Conservation (phyloP, 2,888 invertebrate genomes). For the Drosophila maculinotata region DNA sequence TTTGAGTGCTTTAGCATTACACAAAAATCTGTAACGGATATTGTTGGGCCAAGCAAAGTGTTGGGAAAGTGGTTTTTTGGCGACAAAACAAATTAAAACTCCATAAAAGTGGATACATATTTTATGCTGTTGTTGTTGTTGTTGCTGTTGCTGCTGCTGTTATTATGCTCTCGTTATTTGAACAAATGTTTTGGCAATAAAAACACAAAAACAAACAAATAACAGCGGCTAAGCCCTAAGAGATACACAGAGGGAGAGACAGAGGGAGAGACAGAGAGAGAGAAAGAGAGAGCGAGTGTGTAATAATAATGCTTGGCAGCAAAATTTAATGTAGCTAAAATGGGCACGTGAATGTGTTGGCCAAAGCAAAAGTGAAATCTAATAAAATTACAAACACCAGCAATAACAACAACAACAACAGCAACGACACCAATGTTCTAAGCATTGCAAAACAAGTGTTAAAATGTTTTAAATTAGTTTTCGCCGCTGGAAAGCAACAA, state of each 20-base stretch:
- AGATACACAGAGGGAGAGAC: slow-evolving; percentile 4
- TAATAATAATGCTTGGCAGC: slow-evolving; percentile 60
- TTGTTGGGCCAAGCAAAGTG: slow-evolving; percentile 49
- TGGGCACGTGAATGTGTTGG: slow-evolving; percentile 28
- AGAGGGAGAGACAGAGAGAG: slow-evolving; percentile 1
- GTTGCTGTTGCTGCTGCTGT: slow-evolving; percentile 23
- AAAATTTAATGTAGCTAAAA: slow-evolving; percentile 63
- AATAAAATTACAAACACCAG: slow-evolving; percentile 67
- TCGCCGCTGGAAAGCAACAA: slow-evolving; percentile 44
- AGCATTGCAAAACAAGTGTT: slow-evolving; percentile 70
- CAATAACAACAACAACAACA: slow-evolving; percentile 37
- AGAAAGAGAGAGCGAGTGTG: no score
- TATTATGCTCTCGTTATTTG: slow-evolving; percentile 60
- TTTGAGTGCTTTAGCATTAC: slow-evolving; percentile 63
- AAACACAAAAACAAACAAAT: slow-evolving; percentile 48
- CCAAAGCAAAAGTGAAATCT: slow-evolving; percentile 57
- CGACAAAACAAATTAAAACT: slow-evolving; percentile 80
- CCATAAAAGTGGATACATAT: slow-evolving; percentile 77
- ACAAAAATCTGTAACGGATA: slow-evolving; percentile 63
- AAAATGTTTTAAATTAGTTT: slow-evolving; percentile 81
- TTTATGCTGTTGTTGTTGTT: slow-evolving; percentile 56
- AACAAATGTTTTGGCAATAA: slow-evolving; percentile 75
- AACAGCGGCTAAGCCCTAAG: slow-evolving; percentile 14
- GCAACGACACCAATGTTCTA: slow-evolving; percentile 15
- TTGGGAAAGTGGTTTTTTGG: slow-evolving; percentile 53